Percentiles rank a stretch among this genome's conserved stretches.
These are phyloP conservation scores for Sebastes fasciatus DNA, from an alignment of 2,113 vertebrate genomes.

Conservation along the genomic window DNA sequence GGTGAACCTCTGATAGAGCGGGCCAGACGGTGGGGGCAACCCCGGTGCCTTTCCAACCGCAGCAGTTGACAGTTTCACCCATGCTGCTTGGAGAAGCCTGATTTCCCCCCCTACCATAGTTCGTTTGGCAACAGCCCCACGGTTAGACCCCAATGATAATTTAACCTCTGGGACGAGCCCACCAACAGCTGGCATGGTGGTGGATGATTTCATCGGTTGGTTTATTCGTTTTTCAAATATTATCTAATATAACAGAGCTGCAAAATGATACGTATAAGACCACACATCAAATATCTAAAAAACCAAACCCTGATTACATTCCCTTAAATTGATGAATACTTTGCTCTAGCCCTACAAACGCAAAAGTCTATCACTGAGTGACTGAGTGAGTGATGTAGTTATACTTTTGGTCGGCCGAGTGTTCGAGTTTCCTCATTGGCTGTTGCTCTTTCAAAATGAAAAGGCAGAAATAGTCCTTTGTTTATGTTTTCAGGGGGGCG, in stretches of 20 bases:
- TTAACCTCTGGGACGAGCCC: conserved; percentile 23
- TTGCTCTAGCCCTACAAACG: not conserved
- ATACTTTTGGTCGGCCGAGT: too few species aligned
- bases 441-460: too few species aligned
- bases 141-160: conserved; percentile 4
- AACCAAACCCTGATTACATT: not conserved
- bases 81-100: conserved; percentile 23
- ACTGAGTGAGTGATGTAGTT: too few species aligned
- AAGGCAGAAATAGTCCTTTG: too few species aligned
- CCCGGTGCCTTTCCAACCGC: conserved; percentile 43
- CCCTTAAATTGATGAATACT: not conserved
- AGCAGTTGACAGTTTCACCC: conserved; percentile 58
- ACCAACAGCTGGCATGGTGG: conserved; percentile 16
- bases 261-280: not conserved
- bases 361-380: too few species aligned
- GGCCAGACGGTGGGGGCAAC: conserved; percentile 54
- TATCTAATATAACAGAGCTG: not conserved
- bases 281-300: not conserved
- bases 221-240: not conserved
- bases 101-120: conserved; percentile 33
- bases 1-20: conserved; percentile 36
- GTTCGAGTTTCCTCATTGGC: too few species aligned
- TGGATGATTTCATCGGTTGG: not conserved
- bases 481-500: too few species aligned
- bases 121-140: not conserved